Evolutionary conservation across 2,113 vertebrate genomes (phyloP).

Genomic region (Oncorhynchus kisutch): DNA sequence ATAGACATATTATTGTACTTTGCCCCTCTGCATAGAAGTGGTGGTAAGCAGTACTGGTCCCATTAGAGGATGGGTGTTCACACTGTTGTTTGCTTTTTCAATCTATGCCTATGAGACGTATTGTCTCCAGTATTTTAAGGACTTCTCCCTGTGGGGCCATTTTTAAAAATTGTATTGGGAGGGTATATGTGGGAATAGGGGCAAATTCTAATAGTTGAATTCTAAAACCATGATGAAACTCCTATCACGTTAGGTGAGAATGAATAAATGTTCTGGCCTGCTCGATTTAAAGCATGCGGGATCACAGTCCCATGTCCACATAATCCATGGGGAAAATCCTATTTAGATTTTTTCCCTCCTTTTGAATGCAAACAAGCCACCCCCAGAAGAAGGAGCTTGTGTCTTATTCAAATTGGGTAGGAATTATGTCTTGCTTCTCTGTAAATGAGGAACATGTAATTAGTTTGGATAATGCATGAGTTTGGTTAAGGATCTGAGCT

Average conservation of each 20-base stretch:
- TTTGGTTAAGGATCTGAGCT: slow-evolving; percentile 30
- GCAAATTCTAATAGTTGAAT: slow-evolving; percentile 11
- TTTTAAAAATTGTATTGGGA: not conserved
- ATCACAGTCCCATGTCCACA: slow-evolving; percentile 53
- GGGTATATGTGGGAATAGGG: slow-evolving; percentile 18
- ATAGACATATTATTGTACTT: not conserved
- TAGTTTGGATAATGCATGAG: slow-evolving; percentile 47
- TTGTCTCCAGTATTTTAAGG: too few relatives aligned
- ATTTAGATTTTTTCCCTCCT: slow-evolving; percentile 38
- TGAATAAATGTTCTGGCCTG: slow-evolving; percentile 34
- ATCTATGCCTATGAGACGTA: too few relatives aligned
- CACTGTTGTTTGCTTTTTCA: too few relatives aligned
- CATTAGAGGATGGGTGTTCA: too few relatives aligned
- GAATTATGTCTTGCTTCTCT: slow-evolving; percentile 29
- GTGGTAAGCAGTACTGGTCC: too few relatives aligned
- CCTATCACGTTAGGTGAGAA: slow-evolving; percentile 15
- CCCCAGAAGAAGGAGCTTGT: slow-evolving; percentile 54
- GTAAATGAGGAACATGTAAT: slow-evolving; percentile 41
- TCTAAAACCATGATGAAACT: slow-evolving; percentile 43
- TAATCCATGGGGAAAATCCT: slow-evolving; percentile 55
- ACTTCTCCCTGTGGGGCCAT: too few relatives aligned
- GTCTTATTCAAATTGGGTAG: slow-evolving; percentile 34
- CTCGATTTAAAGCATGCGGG: slow-evolving; percentile 64
- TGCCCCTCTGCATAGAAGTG: not conserved
- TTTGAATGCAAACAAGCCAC: slow-evolving; percentile 50